phyloP scores from a whole-genome alignment of 1,140 invertebrate genomes.

The Drosophila oshimai region DNA sequence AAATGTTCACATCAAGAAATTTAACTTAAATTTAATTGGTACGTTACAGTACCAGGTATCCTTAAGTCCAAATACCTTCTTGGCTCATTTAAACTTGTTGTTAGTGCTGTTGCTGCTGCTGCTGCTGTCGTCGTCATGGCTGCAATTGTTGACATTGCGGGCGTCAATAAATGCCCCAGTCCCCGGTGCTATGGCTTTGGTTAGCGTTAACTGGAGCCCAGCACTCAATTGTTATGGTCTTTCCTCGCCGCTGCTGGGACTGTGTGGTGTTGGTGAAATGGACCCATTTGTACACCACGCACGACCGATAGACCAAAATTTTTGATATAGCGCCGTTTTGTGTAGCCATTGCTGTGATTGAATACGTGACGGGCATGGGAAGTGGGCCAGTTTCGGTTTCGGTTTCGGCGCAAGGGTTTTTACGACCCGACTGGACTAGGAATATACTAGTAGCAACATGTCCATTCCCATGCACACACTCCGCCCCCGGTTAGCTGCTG shows the following conservation, averaged over 20 bases:
- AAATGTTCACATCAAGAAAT: too few species aligned
- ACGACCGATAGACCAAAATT: slow-evolving; percentile 63
- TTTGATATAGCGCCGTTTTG: slow-evolving; percentile 79
- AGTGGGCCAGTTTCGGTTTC: slow-evolving; percentile 12
- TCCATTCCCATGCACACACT: slow-evolving; percentile 10
- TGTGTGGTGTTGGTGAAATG: slow-evolving; percentile 37
- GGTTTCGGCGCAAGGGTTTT: slow-evolving; percentile 65
- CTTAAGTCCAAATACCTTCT: not conserved
- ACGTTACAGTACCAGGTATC: slow-evolving; percentile 6
- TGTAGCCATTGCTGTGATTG: slow-evolving; percentile 79
- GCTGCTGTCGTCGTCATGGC: slow-evolving; percentile 66
- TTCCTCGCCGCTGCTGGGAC: not conserved
- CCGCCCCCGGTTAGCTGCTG: not conserved
- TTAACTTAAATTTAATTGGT: too few species aligned
- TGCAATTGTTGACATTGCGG: slow-evolving; percentile 78
- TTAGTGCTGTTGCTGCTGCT: slow-evolving; percentile 23
- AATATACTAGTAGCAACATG: slow-evolving; percentile 22
- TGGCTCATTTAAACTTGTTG: slow-evolving; percentile 2
- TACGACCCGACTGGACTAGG: slow-evolving; percentile 24
- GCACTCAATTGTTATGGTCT: slow-evolving; percentile 34
- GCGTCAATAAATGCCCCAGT: slow-evolving; percentile 60
- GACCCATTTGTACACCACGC: slow-evolving; percentile 69
- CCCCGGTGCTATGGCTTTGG: slow-evolving; percentile 26
- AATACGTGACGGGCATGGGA: slow-evolving; percentile 68
- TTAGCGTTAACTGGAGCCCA: slow-evolving; percentile 61